Conservation (phyloP, 2,113 vertebrate genomes). For the Hippocampus barbouri region DNA sequence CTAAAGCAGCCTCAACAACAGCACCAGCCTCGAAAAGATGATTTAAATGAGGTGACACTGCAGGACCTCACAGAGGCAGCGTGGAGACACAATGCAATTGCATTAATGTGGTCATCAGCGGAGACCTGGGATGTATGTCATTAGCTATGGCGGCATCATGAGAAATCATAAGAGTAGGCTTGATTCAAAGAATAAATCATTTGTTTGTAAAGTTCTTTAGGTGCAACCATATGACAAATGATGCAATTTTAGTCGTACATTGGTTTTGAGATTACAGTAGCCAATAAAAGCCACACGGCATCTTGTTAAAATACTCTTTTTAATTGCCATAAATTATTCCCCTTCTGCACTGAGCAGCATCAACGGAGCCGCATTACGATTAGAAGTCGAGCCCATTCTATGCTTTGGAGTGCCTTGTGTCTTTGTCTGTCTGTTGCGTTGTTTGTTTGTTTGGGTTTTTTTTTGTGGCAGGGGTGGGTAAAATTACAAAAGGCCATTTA, state of each 20-base stretch:
- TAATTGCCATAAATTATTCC: background rate
- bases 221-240: constrained; percentile 14
- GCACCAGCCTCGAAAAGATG: constrained; percentile 55
- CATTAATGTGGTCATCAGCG: constrained; percentile 44
- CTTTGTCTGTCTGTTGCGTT: background rate
- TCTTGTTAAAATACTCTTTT: constrained; percentile 19
- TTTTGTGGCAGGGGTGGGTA: background rate
- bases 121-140: constrained; percentile 4
- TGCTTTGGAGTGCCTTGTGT: background rate
- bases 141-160: background rate
- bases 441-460: background rate
- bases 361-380: background rate
- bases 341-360: background rate
- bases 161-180: constrained; percentile 19
- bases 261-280: constrained; percentile 10
- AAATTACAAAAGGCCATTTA: background rate
- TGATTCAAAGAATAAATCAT: constrained; percentile 27
- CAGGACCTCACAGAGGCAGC: constrained; percentile 38
- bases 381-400: background rate
- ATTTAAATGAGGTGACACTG: constrained; percentile 48
- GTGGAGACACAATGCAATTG: constrained; percentile 26
- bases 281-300: constrained; percentile 12
- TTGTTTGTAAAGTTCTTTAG: constrained; percentile 6
- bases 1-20: constrained; percentile 51
- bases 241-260: constrained; percentile 12